Conservation (phyloP, 1,140 invertebrate genomes). For the Drosophila sp. region DNA sequence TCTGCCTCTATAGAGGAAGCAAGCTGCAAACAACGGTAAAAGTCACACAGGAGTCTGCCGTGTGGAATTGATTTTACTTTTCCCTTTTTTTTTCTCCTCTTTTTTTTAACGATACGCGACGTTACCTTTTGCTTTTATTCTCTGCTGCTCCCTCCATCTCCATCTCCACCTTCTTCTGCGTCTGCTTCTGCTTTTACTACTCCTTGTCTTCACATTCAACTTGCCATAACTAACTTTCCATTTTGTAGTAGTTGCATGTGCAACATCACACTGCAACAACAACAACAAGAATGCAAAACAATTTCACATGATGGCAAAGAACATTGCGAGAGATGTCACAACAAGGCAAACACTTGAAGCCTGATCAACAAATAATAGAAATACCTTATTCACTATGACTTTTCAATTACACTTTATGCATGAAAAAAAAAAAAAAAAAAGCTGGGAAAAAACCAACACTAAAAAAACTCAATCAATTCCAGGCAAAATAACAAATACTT, state of each 20-base stretch:
- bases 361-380: slow-evolving; percentile 10
- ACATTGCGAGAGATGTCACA: slow-evolving; percentile 30
- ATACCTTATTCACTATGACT: slow-evolving; percentile 2
- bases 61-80: slow-evolving; percentile 55
- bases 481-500: background rate
- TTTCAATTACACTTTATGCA: slow-evolving; percentile 2
- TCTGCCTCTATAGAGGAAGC: slow-evolving; percentile 23
- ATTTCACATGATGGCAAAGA: slow-evolving; percentile 43
- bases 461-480: background rate
- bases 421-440: no score
- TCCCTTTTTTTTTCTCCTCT: slow-evolving; percentile 22
- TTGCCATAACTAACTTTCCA: slow-evolving; percentile 43
- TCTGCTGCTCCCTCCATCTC: background rate
- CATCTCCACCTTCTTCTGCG: background rate
- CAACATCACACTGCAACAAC: slow-evolving; percentile 44
- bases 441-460: no score
- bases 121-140: slow-evolving; percentile 3
- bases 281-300: slow-evolving; percentile 42
- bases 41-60: slow-evolving; percentile 22
- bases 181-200: background rate
- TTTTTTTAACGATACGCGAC: slow-evolving; percentile 42
- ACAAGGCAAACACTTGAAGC: slow-evolving; percentile 9
- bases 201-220: slow-evolving; percentile 3
- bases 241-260: slow-evolving; percentile 44
- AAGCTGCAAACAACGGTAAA: slow-evolving; percentile 33